These are phyloP conservation scores for Xiphophorus hellerii DNA, from an alignment of 2,113 vertebrate species.

Conservation along the genomic window DNA sequence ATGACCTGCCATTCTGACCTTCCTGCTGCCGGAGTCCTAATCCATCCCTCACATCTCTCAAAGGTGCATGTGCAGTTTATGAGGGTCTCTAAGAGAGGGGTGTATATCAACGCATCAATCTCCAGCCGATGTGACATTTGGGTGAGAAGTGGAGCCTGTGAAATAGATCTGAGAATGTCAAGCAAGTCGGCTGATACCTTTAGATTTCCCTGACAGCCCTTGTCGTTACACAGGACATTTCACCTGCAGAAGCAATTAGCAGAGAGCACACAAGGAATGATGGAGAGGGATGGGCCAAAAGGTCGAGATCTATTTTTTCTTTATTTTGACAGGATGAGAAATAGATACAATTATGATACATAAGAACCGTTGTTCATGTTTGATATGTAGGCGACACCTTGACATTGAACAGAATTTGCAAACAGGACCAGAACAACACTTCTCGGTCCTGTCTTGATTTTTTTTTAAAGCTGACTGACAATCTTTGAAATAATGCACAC, in stretches of 20 bases:
- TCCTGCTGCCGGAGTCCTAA: slow-evolving; percentile 23
- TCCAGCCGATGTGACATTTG: slow-evolving; percentile 1
- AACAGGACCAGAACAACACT: no score
- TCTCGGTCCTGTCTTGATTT: not conserved
- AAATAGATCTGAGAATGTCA: slow-evolving; percentile 40
- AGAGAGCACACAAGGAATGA: slow-evolving; percentile 13
- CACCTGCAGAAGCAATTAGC: slow-evolving; percentile 49
- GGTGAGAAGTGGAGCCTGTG: slow-evolving; percentile 3
- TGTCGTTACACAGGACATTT: slow-evolving; percentile 10
- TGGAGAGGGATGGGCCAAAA: not conserved
- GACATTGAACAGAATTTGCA: no score
- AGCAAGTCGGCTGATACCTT: slow-evolving; percentile 25
- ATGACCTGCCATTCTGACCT: slow-evolving; percentile 61
- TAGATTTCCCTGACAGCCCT: slow-evolving; percentile 33
- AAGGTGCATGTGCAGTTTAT: slow-evolving; percentile 4
- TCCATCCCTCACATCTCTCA: not conserved
- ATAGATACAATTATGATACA: not conserved
- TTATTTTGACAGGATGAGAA: slow-evolving; percentile 12
- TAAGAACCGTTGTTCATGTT: not conserved
- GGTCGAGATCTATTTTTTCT: not conserved
- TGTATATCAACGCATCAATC: slow-evolving; percentile 14
- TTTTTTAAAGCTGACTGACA: not conserved
- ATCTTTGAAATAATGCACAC: not conserved
- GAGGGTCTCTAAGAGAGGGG: not conserved
- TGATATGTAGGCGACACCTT: not conserved